These are phyloP conservation scores for Orchesella cincta DNA, from an alignment of 1,140 invertebrate genomes.

Conservation along the genomic window DNA sequence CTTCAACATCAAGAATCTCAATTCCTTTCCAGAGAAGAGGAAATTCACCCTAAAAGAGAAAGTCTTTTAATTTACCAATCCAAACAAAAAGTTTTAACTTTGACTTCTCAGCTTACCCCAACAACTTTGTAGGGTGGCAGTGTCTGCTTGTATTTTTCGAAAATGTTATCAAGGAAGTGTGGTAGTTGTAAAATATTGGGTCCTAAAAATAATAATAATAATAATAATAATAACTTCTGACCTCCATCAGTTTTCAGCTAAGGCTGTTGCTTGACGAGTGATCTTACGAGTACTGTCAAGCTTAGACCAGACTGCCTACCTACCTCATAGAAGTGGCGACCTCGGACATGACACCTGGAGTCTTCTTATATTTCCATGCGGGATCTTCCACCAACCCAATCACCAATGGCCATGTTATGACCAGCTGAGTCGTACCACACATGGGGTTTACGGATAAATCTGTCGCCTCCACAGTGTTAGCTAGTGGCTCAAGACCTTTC, in stretches of 20 bases:
- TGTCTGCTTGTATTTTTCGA: conserved; percentile 72
- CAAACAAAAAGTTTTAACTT: background rate
- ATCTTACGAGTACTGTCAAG: no score
- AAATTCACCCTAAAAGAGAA: conserved; percentile 6
- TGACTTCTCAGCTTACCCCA: conserved; percentile 54
- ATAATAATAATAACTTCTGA: no score
- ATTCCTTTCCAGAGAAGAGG: conserved; percentile 17
- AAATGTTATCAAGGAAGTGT: conserved; percentile 77
- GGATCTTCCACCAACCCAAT: conserved; percentile 72
- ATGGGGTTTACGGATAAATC: conserved; percentile 1
- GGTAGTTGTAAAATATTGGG: conserved; percentile 80
- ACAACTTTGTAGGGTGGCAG: conserved; percentile 65
- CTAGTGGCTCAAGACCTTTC: background rate
- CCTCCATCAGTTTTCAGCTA: no score
- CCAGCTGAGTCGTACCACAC: conserved; percentile 68
- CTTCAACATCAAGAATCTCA: background rate
- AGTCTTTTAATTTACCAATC: background rate
- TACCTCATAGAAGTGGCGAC: conserved; percentile 47
- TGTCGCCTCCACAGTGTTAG: conserved; percentile 19
- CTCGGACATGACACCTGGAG: conserved; percentile 54
- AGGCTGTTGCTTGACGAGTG: no score
- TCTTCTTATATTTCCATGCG: conserved; percentile 57
- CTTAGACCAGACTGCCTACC: no score
- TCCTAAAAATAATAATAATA: no score
- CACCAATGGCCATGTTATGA: conserved; percentile 70